Percentiles rank a stretch among this genome's conserved stretches.
Conservation (phyloP, 2,113 vertebrate species). For the Mirounga angustirostris region DNA sequence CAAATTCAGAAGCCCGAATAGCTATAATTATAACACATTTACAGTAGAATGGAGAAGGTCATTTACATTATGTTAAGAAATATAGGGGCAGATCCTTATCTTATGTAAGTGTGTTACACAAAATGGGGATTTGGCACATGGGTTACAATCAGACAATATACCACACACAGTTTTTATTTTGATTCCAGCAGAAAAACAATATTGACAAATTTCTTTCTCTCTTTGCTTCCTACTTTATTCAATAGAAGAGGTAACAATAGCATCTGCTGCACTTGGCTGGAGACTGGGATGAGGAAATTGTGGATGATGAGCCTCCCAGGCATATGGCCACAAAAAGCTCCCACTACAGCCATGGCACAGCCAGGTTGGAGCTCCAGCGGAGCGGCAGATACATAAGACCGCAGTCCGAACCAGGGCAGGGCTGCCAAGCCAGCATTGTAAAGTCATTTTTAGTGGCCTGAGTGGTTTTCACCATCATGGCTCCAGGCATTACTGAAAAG, state of each 20-base stretch:
- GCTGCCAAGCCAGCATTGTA: conserved; percentile 9
- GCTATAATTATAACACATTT: conserved; percentile 39
- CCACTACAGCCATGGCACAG: not conserved
- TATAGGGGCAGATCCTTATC: conserved; percentile 38
- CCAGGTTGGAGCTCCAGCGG: not conserved
- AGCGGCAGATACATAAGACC: not conserved
- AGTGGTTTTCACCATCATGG: not conserved
- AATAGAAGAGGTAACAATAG: conserved; percentile 58
- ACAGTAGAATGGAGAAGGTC: conserved; percentile 47
- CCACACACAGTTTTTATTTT: conserved; percentile 63
- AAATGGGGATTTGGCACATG: conserved; percentile 45
- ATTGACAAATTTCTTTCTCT: conserved; percentile 66
- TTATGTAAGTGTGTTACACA: not conserved
- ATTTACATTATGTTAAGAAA: conserved; percentile 67
- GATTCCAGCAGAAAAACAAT: conserved; percentile 60
- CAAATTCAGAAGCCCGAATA: not conserved
- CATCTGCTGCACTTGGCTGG: conserved; percentile 64
- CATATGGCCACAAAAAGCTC: conserved; percentile 28
- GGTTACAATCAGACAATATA: conserved; percentile 22
- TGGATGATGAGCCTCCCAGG: conserved; percentile 57
- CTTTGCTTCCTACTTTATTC: conserved; percentile 67
- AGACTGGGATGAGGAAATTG: conserved; percentile 68
- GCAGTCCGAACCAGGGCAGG: not conserved
- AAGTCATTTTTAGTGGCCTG: not conserved
- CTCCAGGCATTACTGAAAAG: not conserved